Conservation (phyloP, 2,797 vertebrate genomes). For the Petrocephalus schoutedeni region DNA sequence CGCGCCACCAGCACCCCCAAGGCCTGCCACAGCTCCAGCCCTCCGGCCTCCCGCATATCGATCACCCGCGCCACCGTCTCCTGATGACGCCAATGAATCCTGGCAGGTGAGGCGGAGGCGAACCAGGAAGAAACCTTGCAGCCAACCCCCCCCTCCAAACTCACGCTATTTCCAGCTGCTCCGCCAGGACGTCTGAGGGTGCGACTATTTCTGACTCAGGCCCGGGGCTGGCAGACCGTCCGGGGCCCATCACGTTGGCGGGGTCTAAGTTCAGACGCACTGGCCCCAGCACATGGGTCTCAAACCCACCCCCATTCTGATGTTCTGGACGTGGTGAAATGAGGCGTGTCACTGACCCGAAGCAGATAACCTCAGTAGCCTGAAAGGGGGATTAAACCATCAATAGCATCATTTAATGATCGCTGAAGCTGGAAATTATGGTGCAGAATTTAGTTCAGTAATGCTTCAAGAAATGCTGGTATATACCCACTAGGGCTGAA, state of each 20-base stretch:
- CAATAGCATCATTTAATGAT: constrained; percentile 8
- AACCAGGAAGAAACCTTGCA: neutral
- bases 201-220: constrained; percentile 33
- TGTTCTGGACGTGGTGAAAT: neutral
- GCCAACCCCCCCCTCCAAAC: neutral
- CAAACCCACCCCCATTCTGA: neutral
- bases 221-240: constrained; percentile 33
- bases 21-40: neutral
- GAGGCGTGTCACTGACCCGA: neutral
- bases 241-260: neutral
- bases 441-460: neutral
- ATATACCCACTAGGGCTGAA: neutral
- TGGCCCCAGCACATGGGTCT: constrained; percentile 9
- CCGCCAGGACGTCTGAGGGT: constrained; percentile 18
- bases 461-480: neutral
- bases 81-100: constrained; percentile 38
- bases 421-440: neutral
- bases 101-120: constrained; percentile 49
- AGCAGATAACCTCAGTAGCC: neutral
- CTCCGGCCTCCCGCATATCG: constrained; percentile 47
- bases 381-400: neutral
- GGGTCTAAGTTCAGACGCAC: neutral
- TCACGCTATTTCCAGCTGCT: neutral
- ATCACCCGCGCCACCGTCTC: constrained; percentile 52
- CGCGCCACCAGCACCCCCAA: neutral